Evolutionary conservation across 2,797 vertebrate species (phyloP), one percentile per base, ranked within the genome.

Genomic region (Mareca strepera): DNA sequence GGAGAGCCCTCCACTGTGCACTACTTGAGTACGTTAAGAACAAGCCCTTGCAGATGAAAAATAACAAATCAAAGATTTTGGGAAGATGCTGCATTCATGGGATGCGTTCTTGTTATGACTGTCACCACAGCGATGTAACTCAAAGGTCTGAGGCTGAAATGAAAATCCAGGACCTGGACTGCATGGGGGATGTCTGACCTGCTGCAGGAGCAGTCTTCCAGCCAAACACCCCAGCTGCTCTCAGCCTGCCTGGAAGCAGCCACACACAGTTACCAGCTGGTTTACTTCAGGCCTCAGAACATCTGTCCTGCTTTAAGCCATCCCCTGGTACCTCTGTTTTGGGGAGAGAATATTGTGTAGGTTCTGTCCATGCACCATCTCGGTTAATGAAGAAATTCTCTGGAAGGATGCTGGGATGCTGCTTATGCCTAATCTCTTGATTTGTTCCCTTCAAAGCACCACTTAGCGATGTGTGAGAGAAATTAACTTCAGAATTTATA

Each of bases 391-490:
- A 46, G 10, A 37, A 25, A 33, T 17, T 4, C 37, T 44, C 46
- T 52, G 46, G 31, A 20, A 29, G 15, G 77, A 37, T 3, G 12
- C 80, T 52, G 33, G 63, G 26, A 3, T 39, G 53, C 43, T 81
- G 69, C 1, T 25, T 67, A 39, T 64, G 39, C 28, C 21, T 2
- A 0, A 25, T 2, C 4, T 59, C 37, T 53, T n/a, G 7, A 6
- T 18, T 75, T 84, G 7, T 52, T 44, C 15, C 33, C 14, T 35
- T 7, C 39, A 76, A 72, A 67, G 35, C 69, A 76, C 17, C 31
- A 9, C 23, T 43, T 25, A 52, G 48, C 23, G 2, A 23, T 50
- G 23, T 52, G 25, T 52, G 50, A 52, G 16, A 26, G 60, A 33
- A 43, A 31, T 0, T 4, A 25, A 69, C 48, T 50, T 50, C 23